Percentiles rank a stretch among this genome's conserved stretches.
Evolutionary conservation across 2,113 vertebrate genomes (phyloP).

Genomic region (Sturnira hondurensis): DNA sequence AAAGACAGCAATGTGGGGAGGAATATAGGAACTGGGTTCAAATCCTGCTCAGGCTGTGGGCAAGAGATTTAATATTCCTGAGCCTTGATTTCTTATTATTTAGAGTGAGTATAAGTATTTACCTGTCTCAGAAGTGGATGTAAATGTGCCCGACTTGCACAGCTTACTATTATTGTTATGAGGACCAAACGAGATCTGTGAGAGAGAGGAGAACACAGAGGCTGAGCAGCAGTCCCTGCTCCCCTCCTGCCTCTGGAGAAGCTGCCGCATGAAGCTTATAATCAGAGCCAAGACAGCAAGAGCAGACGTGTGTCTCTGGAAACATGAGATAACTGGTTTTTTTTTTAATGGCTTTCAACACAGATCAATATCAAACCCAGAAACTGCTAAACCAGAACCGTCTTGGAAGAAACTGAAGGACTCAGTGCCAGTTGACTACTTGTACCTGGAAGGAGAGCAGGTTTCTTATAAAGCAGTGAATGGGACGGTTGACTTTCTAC

Average conservation of each 20-base stretch:
- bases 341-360: neutral
- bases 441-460: neutral
- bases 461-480: neutral
- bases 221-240: too few relatives aligned
- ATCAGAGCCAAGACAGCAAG: neutral
- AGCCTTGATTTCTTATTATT: neutral
- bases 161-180: too few relatives aligned
- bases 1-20: neutral
- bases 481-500: neutral
- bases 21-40: neutral
- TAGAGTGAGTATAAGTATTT: neutral
- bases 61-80: neutral
- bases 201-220: neutral
- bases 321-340: neutral
- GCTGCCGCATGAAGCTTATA: neutral
- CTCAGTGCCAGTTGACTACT: neutral
- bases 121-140: neutral
- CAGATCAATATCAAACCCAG: neutral
- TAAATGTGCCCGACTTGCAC: neutral
- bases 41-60: neutral
- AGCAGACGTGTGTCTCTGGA: neutral
- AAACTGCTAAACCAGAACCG: neutral
- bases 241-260: neutral
- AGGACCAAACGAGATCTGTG: neutral
- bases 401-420: neutral